Evolutionary conservation across 2,113 vertebrate species (phyloP).

Genomic region (Pungitius pungitius): DNA sequence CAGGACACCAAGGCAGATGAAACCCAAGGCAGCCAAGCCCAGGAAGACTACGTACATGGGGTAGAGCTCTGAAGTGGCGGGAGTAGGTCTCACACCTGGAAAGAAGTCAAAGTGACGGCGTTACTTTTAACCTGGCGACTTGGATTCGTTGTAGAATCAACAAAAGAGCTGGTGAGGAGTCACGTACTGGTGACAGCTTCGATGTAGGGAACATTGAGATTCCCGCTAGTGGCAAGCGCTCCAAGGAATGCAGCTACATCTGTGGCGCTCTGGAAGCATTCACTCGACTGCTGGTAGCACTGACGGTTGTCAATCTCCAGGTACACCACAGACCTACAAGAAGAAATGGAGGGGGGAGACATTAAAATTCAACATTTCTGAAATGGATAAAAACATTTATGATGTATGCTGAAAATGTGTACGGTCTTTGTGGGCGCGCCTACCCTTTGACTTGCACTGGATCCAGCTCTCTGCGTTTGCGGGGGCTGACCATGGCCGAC

Average conservation of each 20-base stretch:
- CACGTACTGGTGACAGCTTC: slow-evolving; percentile 94
- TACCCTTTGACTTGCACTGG: slow-evolving; percentile 91
- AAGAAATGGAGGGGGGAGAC: slow-evolving; percentile 45
- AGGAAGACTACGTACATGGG: slow-evolving; percentile 88
- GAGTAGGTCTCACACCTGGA: slow-evolving; percentile 86
- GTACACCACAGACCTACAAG: slow-evolving; percentile 90
- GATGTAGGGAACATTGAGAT: slow-evolving; percentile 95
- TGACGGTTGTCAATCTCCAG: slow-evolving; percentile 98
- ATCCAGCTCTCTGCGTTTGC: slow-evolving; percentile 89
- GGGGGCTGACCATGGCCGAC: slow-evolving; percentile 71
- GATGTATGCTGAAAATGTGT: neutral
- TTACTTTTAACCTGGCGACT: neutral
- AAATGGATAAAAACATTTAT: neutral
- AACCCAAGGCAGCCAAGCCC: slow-evolving; percentile 81
- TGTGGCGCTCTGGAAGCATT: slow-evolving; percentile 94
- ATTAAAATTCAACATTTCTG: slow-evolving; percentile 4
- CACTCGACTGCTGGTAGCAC: slow-evolving; percentile 89
- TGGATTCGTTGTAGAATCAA: neutral
- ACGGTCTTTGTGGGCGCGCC: neutral
- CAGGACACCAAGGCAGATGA: slow-evolving; percentile 87
- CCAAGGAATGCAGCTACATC: slow-evolving; percentile 96
- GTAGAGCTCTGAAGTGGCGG: slow-evolving; percentile 82
- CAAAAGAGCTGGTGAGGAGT: slow-evolving; percentile 24
- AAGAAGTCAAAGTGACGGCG: slow-evolving; percentile 36
- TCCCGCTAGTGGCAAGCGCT: slow-evolving; percentile 92